Evolutionary conservation across 2,797 vertebrate species (phyloP), one percentile per base, ranked within the genome.

Genomic region (Eulemur rubriventer): DNA sequence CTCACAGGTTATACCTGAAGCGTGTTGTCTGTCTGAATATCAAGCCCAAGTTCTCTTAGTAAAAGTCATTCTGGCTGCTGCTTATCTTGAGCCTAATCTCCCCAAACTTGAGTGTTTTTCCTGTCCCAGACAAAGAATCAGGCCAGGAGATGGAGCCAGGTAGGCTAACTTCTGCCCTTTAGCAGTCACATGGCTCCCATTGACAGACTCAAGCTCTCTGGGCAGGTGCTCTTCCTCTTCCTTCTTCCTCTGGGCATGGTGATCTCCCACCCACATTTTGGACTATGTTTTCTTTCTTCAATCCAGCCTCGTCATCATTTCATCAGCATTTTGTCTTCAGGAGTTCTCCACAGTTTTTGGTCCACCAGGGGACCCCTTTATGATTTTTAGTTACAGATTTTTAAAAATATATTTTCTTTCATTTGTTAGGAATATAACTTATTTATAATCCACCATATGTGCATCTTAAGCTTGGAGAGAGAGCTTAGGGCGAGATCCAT

Each of bases 391-490:
- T 48, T 82, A 55, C 38, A 65, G 46, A 78, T 78, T 95, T 17
- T 28, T 18, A 92, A 96, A 65, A 24, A 41, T 24, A 35, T 11
- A 0, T 70, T 89, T 72, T 86, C 11, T 89, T 93, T 94, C 52
- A 73, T 92, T 95, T 94, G 69, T 92, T 87, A 73, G 89, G 38
- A 57, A 67, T 61, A 18, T 79, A 55, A 55, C 35, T 87, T 92
- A 91, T 91, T 95, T 96, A 88, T 91, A 84, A 22, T 93, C 41
- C 17, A 82, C 80, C 80, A 73, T 79, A 94, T 90, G 80, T 94
- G 61, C 72, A 26, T 92, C 55, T 89, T 72, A 89, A 73, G 63
- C 52, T 46, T 78, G 43, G 73, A 81, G 87, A 83, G 84, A 89
- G 79, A 72, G 81, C 2, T 86, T 92, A 70, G 28, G 59, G 59